A percentile compares a stretch with the other conserved stretches of the same genome.
Conservation (phyloP, 2,113 vertebrate genomes). For the Trinectes maculatus region DNA sequence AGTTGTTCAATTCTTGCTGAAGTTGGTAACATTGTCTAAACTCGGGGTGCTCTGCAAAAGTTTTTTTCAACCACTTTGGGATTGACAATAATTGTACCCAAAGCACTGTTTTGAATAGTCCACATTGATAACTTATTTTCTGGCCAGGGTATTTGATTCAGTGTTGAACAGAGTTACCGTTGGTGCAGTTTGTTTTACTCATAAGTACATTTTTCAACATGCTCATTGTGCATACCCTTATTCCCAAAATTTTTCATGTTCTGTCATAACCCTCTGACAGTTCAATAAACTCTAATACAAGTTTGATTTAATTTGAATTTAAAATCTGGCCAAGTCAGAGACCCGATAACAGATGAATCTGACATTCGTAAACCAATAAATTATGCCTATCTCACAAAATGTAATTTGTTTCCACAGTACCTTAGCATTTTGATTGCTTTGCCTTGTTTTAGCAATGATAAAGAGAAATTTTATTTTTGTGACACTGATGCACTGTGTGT, state of each 20-base stretch:
- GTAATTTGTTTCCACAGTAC: not conserved
- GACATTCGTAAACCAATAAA: not conserved
- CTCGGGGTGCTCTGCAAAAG: not conserved
- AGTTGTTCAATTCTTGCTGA: not conserved
- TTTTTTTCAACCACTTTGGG: constrained; percentile 12
- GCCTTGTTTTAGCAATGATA: constrained; percentile 9
- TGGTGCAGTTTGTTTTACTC: not conserved
- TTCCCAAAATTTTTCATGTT: no score
- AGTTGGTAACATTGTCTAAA: not conserved
- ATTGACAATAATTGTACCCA: constrained; percentile 8
- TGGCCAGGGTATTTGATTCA: constrained; percentile 16
- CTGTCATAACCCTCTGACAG: no score
- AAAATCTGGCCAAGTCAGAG: no score
- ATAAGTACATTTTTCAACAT: constrained; percentile 7
- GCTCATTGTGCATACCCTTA: not conserved
- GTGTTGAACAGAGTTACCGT: not conserved
- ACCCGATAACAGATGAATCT: not conserved
- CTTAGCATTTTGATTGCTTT: not conserved
- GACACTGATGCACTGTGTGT: constrained; percentile 26
- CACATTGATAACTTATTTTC: constrained; percentile 19
- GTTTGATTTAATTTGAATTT: no score
- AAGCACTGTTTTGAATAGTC: constrained; percentile 15
- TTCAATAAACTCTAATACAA: no score
- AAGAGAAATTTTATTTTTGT: constrained; percentile 8
- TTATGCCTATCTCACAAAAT: not conserved